Evolutionary conservation across 2,797 vertebrate genomes (phyloP).

Genomic region (Sciaenops ocellatus): DNA sequence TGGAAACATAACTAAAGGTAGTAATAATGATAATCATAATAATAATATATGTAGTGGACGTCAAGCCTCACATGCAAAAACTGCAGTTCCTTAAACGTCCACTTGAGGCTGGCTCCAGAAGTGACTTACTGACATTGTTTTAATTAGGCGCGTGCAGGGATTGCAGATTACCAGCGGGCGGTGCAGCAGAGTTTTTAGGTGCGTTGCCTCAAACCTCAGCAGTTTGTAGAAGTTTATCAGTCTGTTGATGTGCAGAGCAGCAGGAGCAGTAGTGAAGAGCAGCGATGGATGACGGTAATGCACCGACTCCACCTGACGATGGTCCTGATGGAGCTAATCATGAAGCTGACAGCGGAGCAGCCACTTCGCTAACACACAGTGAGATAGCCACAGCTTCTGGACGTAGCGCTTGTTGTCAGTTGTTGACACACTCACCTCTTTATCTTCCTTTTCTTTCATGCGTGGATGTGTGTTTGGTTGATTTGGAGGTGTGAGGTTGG

Average conservation of each 20-base stretch:
- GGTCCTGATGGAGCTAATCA: conserved; percentile 4
- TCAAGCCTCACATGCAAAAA: too few relatives aligned
- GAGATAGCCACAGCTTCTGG: neutral
- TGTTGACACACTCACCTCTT: neutral
- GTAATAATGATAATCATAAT: too few relatives aligned
- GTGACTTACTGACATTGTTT: neutral
- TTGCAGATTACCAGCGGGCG: neutral
- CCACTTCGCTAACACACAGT: neutral
- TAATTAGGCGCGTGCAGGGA: neutral
- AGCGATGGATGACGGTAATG: neutral
- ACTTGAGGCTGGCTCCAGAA: too few relatives aligned
- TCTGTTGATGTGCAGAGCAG: neutral
- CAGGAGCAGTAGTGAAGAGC: neutral
- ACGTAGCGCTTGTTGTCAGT: neutral
- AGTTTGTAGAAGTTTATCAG: too few relatives aligned
- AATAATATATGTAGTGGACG: too few relatives aligned
- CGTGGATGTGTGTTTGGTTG: neutral
- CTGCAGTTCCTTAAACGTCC: too few relatives aligned
- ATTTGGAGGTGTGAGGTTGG: neutral
- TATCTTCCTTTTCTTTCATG: neutral
- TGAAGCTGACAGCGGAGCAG: conserved; percentile 12
- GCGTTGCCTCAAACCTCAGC: neutral
- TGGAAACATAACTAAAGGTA: too few relatives aligned
- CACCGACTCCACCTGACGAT: neutral
- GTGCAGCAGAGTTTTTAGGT: neutral